Conservation (phyloP, 2,888 invertebrate genomes). For the Polylopha cassiicola region DNA sequence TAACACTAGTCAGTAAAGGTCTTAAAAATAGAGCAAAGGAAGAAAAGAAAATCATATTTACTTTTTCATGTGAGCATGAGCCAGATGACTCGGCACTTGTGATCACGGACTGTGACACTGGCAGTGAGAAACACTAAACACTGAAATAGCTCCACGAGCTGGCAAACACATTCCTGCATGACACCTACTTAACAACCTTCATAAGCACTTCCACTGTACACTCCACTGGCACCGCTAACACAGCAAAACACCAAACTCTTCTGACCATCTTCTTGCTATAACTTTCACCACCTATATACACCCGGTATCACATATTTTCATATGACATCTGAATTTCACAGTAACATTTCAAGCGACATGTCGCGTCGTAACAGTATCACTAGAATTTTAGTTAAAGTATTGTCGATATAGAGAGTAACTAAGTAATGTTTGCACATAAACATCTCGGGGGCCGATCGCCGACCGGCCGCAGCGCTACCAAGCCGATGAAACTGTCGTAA, state of each 20-base stretch:
- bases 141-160: constrained; percentile 44
- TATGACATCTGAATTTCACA: constrained; percentile 63
- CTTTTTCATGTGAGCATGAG: constrained; percentile 50
- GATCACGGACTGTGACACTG: constrained; percentile 28
- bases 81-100: constrained; percentile 35
- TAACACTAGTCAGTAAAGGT: constrained; percentile 29
- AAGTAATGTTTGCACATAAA: constrained; percentile 51
- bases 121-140: constrained; percentile 46
- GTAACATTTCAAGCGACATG: constrained; percentile 50
- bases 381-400: constrained; percentile 74
- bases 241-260: constrained; percentile 50
- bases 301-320: constrained; percentile 63
- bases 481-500: constrained; percentile 71
- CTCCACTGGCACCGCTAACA: constrained; percentile 56
- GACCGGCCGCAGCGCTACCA: constrained; percentile 66
- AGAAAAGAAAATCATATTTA: constrained; percentile 65
- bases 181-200: constrained; percentile 12
- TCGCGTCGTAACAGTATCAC: constrained; percentile 64
- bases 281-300: constrained; percentile 66
- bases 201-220: constrained; percentile 55
- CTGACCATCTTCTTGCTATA: constrained; percentile 44
- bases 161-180: constrained; percentile 24
- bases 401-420: constrained; percentile 69
- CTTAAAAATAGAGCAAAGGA: constrained; percentile 51
- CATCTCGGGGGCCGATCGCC: constrained; percentile 48